Evolutionary conservation across 1,140 invertebrate species (phyloP).

Genomic region (Leptestheria dahalacensis): DNA sequence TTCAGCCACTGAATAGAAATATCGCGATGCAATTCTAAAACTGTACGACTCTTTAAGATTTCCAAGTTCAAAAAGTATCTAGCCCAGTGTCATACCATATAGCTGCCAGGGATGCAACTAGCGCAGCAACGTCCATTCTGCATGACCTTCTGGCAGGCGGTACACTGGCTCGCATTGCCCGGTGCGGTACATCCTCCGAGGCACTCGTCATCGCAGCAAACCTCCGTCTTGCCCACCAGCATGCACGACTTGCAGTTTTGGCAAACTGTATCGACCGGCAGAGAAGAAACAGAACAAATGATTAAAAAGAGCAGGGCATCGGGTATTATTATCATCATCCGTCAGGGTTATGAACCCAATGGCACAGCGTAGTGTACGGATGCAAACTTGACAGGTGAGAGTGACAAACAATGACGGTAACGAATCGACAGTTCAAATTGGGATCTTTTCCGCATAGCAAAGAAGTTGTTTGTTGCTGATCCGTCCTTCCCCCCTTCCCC

Average conservation of each 20-base stretch:
- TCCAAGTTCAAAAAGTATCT: no score
- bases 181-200: conserved; percentile 62
- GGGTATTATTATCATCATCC: not conserved
- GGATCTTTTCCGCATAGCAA: no score
- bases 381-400: no score
- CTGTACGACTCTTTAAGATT: no score
- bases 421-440: no score
- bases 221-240: conserved; percentile 2
- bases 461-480: no score
- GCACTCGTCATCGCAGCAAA: conserved; percentile 65
- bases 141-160: conserved; percentile 51
- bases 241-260: not conserved
- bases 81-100: conserved; percentile 29
- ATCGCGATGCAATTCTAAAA: no score
- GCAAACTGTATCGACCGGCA: conserved; percentile 4
- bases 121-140: conserved; percentile 44
- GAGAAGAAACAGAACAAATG: not conserved
- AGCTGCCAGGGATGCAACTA: conserved; percentile 51
- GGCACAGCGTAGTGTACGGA: no score
- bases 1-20: no score
- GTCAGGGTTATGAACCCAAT: no score
- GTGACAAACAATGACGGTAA: no score
- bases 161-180: conserved; percentile 45
- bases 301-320: not conserved
- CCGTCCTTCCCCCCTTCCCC: no score